Evolutionary conservation across 2,888 invertebrate genomes (phyloP), one percentile per base, ranked within the genome.

Genomic region (Carabus problematicus): DNA sequence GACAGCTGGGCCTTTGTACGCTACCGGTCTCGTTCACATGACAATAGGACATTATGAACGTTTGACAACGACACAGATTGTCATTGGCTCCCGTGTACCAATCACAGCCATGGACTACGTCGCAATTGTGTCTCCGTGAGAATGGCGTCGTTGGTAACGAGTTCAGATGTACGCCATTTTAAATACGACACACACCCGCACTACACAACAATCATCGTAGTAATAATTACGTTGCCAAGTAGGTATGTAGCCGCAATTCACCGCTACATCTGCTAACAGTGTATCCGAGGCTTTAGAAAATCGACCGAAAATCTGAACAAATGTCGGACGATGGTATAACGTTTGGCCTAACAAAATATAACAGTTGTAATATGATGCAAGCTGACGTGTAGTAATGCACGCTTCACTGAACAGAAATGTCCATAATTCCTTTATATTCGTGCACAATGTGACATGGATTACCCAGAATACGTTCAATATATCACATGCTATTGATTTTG

Each of bases 401-500:
- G 79, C 76, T 77, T 77, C 74, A 76, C 72, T 80, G 78, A 77
- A 76, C 79, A 78, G 75, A 73, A 77, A 76, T 76, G 75, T 77
- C 78, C 77, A 78, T 78, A 78, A 79, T 79, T 77, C 77, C 70
- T 70, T 70, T 70, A 56, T 64, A 54, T 43, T 60, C 14, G 47
- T 55, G 68, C 61, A 69, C 62, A 69, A 69, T 69, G 47, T 56
- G 45, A 18, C 61, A 55, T 62, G 68, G 68, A 68, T 68, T 68
- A 68, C 68, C 49, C 60, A 43, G 68, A 68, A 61, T 45, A 29
- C 54, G 16, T 49, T 45, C 61, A 69, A 69, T 69, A 61, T 62
- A 69, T 69, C 62, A 55, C 55, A 41, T 61, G 29, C 68, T 69
- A 69, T 69, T 69, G 68, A 69, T 69, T 69, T 61, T 55, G 61